phyloP scores from a whole-genome alignment of 2,113 vertebrate genomes.

The Laterallus jamaicensis region DNA sequence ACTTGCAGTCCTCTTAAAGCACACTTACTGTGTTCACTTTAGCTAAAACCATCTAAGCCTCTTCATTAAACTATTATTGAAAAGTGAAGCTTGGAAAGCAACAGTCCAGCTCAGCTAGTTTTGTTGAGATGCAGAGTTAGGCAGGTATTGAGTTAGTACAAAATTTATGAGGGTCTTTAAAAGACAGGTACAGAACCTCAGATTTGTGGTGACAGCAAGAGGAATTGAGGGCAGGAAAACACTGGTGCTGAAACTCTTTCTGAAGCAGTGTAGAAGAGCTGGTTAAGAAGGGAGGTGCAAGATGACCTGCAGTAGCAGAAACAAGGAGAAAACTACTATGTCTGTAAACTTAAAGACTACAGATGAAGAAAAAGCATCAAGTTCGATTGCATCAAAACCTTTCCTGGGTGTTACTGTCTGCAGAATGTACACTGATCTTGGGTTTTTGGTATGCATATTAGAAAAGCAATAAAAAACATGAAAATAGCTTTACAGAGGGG shows the following conservation, averaged over 20 bases:
- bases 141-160: neutral
- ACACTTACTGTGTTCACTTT: neutral
- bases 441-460: rapidly evolving
- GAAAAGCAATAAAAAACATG: neutral
- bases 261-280: neutral
- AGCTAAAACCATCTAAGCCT: neutral
- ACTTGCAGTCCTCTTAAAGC: neutral
- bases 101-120: neutral
- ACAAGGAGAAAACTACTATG: neutral
- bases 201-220: neutral
- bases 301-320: neutral
- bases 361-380: neutral
- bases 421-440: neutral
- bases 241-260: neutral
- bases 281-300: neutral
- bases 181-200: neutral
- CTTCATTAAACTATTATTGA: neutral
- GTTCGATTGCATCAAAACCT: neutral
- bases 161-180: neutral
- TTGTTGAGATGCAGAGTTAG: neutral
- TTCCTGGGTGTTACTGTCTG: neutral
- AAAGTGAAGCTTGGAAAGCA: neutral
- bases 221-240: neutral
- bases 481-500: neutral
- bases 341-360: neutral